phyloP scores from a whole-genome alignment of 2,797 vertebrate genomes.

The Fistularia tabacaria region DNA sequence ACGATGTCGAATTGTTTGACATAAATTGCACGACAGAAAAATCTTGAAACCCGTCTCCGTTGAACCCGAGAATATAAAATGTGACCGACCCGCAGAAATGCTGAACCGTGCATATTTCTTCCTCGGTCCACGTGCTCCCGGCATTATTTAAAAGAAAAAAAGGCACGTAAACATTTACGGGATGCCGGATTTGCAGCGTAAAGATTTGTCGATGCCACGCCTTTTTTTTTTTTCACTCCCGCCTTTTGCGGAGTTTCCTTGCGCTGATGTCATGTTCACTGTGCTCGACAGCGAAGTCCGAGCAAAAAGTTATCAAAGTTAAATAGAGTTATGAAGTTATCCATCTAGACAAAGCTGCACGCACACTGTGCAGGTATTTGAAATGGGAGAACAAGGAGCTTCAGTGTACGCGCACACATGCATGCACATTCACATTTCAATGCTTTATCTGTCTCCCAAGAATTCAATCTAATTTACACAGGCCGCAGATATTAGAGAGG shows the following conservation, averaged over 20 bases:
- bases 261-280: conserved; percentile 18
- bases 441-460: conserved; percentile 47
- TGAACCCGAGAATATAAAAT: neutral
- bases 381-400: conserved; percentile 29
- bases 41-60: too few species aligned
- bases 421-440: conserved; percentile 44
- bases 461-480: conserved; percentile 64
- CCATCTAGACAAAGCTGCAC: conserved; percentile 19
- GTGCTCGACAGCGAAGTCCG: conserved; percentile 14
- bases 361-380: conserved; percentile 21
- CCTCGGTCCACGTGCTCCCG: conserved; percentile 28
- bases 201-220: conserved; percentile 35
- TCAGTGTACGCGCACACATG: conserved; percentile 4
- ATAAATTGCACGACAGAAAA: too few species aligned
- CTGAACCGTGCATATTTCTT: conserved; percentile 18
- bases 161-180: neutral
- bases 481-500: conserved; percentile 54
- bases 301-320: conserved; percentile 45
- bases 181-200: conserved; percentile 16
- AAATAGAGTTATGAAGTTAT: conserved; percentile 41
- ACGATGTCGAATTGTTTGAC: too few species aligned
- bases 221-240: too few species aligned
- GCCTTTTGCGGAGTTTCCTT: conserved; percentile 13
- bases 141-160: conserved; percentile 32
- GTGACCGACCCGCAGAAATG: neutral